These are phyloP conservation scores for Heliconius sara DNA, from an alignment of 2,888 invertebrate species.

Conservation along the genomic window DNA sequence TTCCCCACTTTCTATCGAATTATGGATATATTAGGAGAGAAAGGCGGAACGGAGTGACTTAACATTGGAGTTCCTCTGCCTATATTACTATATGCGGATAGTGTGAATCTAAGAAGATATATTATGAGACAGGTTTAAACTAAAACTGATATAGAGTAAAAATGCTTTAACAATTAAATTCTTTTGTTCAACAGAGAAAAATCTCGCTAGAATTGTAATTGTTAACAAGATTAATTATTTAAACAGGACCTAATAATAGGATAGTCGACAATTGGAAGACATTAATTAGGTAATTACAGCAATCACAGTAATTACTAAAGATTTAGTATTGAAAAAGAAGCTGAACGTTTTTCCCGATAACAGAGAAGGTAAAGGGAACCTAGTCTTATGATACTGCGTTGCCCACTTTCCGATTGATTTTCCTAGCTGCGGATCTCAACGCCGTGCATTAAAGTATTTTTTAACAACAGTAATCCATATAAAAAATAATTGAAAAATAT, in stretches of 20 bases:
- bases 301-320: neutral
- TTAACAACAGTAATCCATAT: neutral
- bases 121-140: neutral
- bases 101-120: neutral
- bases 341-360: neutral
- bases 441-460: neutral
- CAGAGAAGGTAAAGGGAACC: too few relatives aligned
- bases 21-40: neutral
- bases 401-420: too few relatives aligned
- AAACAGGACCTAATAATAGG: neutral
- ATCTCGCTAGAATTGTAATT: constrained; percentile 8
- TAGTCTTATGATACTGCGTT: too few relatives aligned
- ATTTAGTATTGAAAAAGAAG: neutral
- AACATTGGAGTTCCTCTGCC: neutral
- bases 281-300: constrained; percentile 9
- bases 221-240: neutral
- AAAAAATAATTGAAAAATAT: neutral
- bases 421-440: neutral
- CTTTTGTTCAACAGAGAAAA: constrained; percentile 17
- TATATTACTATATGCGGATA: neutral
- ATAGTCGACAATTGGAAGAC: neutral
- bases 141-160: neutral
- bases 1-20: too few relatives aligned
- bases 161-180: constrained; percentile 13
- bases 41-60: neutral